These are phyloP conservation scores for Endomychus coccineus DNA, from an alignment of 2,888 invertebrate species.

Conservation along the genomic window DNA sequence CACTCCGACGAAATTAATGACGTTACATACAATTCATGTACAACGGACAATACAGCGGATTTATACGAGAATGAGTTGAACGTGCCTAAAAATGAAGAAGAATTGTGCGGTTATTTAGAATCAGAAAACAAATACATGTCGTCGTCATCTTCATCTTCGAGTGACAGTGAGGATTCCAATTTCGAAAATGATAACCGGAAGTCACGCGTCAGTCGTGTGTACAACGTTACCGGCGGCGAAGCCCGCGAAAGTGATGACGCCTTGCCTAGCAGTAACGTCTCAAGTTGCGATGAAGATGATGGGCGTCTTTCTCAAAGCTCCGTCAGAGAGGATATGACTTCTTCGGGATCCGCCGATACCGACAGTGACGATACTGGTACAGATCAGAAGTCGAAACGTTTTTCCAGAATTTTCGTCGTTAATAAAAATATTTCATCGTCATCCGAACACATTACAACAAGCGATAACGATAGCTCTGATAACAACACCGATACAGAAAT, in stretches of 20 bases:
- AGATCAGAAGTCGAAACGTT: constrained; percentile 49
- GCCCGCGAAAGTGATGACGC: constrained; percentile 37
- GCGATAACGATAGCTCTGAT: constrained; percentile 55
- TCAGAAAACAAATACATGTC: constrained; percentile 51
- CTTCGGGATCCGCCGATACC: constrained; percentile 37
- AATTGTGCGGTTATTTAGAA: constrained; percentile 41
- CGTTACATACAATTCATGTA: not conserved
- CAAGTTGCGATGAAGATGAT: constrained; percentile 32
- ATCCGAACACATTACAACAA: constrained; percentile 35
- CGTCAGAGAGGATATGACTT: constrained; percentile 42
- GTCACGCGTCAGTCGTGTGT: constrained; percentile 33
- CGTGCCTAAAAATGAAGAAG: constrained; percentile 17
- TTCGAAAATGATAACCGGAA: constrained; percentile 43
- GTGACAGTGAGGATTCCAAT: constrained; percentile 40
- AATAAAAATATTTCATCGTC: constrained; percentile 55
- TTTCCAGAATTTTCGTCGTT: constrained; percentile 62
- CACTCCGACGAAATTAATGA: constrained; percentile 10
- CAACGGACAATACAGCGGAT: constrained; percentile 2
- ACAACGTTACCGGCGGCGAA: constrained; percentile 37
- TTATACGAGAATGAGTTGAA: constrained; percentile 4
- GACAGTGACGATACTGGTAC: constrained; percentile 51
- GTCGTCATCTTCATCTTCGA: constrained; percentile 48
- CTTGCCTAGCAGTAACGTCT: constrained; percentile 37
- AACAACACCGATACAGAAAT: constrained; percentile 52
- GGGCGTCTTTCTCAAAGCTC: constrained; percentile 39